These are phyloP conservation scores for Tympanuchus pallidicinctus DNA, from an alignment of 2,113 vertebrate genomes.

Conservation along the genomic window DNA sequence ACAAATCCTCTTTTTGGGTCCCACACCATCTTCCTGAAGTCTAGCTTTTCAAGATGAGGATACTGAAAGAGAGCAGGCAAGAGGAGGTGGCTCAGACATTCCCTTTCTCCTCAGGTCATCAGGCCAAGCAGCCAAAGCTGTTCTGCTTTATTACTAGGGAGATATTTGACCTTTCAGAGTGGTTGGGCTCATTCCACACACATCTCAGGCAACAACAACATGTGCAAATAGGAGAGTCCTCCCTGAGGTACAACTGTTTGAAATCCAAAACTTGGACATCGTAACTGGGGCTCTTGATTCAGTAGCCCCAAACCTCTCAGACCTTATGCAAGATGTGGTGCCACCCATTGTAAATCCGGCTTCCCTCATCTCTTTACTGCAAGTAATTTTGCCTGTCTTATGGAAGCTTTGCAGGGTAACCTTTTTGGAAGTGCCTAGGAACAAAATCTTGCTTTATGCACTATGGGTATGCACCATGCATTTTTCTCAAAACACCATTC, in stretches of 20 bases:
- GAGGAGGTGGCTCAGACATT: neutral
- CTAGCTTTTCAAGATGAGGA: neutral
- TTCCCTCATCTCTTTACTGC: neutral
- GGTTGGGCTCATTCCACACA: neutral
- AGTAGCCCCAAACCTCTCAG: neutral
- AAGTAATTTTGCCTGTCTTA: neutral
- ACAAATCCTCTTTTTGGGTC: conserved; percentile 85
- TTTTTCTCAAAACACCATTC: neutral
- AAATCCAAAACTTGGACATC: neutral
- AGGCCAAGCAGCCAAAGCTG: neutral
- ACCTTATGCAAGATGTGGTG: neutral
- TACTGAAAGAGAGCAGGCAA: conserved; percentile 29
- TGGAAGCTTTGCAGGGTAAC: neutral
- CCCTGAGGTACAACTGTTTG: neutral
- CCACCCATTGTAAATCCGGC: neutral
- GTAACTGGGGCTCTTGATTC: neutral
- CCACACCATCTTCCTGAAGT: conserved; percentile 68
- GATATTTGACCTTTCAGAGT: neutral
- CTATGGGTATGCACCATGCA: neutral
- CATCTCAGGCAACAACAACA: neutral
- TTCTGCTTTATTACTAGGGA: neutral
- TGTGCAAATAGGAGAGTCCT: neutral
- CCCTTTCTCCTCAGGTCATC: neutral
- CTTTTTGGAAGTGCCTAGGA: neutral
- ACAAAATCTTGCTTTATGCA: neutral